phyloP scores from a whole-genome alignment of 2,888 invertebrate species.

The Apotomis betuletana region DNA sequence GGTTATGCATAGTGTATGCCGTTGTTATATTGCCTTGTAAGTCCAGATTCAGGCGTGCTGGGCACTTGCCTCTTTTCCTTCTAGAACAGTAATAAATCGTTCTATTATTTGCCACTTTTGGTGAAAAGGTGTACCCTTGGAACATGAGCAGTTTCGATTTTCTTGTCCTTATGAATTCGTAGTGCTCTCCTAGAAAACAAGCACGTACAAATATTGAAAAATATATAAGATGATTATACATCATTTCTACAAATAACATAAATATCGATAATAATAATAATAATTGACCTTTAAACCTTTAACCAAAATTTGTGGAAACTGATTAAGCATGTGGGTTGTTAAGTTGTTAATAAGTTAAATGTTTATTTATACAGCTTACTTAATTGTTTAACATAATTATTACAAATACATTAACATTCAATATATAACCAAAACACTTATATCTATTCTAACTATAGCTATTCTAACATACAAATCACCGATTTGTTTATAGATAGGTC shows the following conservation, averaged over 20 bases:
- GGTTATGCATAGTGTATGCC: constrained; percentile 33
- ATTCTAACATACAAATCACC: constrained; percentile 6
- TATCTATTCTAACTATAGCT: no score
- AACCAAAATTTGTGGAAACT: no score
- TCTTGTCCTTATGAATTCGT: neutral
- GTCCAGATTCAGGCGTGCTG: constrained; percentile 44
- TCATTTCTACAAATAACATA: no score
- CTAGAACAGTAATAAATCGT: constrained; percentile 6
- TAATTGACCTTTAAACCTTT: no score
- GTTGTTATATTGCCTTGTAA: neutral
- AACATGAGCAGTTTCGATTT: constrained; percentile 42
- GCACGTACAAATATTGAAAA: neutral
- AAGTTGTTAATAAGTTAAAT: no score
- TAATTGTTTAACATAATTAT: no score
- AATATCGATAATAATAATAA: no score
- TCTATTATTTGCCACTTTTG: constrained; percentile 18
- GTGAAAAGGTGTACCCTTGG: constrained; percentile 48
- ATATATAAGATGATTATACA: neutral
- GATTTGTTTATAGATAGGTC: constrained; percentile 4
- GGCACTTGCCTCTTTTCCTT: constrained; percentile 43
- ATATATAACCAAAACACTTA: no score
- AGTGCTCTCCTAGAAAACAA: neutral
- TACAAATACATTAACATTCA: no score
- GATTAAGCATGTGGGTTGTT: no score
- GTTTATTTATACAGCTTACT: no score